Conservation (phyloP, 2,113 vertebrate species). For the Centropus bengalensis region DNA sequence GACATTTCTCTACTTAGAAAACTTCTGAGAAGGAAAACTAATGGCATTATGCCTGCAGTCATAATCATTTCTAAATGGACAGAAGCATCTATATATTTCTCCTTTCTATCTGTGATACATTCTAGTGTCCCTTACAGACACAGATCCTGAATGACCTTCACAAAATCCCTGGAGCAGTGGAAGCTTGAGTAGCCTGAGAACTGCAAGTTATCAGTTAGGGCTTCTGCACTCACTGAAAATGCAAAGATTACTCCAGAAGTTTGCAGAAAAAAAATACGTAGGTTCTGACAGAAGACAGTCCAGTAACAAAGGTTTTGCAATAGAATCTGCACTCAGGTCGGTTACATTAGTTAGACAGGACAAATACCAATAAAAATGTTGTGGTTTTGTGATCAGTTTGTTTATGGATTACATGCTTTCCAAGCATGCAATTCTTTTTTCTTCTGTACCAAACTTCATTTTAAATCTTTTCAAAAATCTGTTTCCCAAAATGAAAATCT, state of each 20-base stretch:
- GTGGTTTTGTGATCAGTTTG: not conserved
- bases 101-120: not conserved
- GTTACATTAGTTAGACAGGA: not conserved
- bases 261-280: not conserved
- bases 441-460: not conserved
- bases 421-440: not conserved
- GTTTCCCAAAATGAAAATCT: not conserved
- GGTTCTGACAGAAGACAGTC: not conserved
- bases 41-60: not conserved
- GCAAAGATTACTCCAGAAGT: not conserved
- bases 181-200: not conserved
- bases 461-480: not conserved
- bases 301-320: not conserved
- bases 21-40: not conserved
- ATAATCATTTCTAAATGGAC: not conserved
- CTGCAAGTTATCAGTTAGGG: not conserved
- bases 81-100: not conserved
- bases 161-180: not conserved
- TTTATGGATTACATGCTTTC: not conserved
- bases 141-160: not conserved
- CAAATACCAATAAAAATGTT: not conserved
- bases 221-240: not conserved
- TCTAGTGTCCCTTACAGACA: not conserved
- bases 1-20: slow-evolving; percentile 7
- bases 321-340: not conserved